Percentiles rank a stretch among this genome's conserved stretches.
Evolutionary conservation across 37 sponge, comb jelly and placozoan genomes (phyloP).

Genomic region (Eunapius fragilis): DNA sequence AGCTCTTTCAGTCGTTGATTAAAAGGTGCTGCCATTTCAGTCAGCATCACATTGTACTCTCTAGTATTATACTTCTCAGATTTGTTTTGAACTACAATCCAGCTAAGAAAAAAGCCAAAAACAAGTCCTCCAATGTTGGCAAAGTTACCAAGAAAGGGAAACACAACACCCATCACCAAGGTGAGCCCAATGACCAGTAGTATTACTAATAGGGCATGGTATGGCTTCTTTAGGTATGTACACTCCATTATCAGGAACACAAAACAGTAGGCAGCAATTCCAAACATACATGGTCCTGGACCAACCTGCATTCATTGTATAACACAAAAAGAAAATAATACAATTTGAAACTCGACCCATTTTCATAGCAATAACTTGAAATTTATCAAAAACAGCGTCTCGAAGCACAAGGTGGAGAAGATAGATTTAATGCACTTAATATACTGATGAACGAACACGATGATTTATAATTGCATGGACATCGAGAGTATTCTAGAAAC

Average conservation of each 20-base stretch:
- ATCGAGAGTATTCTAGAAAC: too few relatives aligned
- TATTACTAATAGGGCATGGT: constrained; percentile 65
- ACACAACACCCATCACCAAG: constrained; percentile 66
- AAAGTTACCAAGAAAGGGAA: constrained; percentile 90
- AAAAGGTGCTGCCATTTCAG: too few relatives aligned
- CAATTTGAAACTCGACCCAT: too few relatives aligned
- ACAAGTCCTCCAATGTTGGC: constrained; percentile 91
- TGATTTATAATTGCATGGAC: too few relatives aligned
- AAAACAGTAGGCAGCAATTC: constrained; percentile 74
- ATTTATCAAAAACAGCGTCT: too few relatives aligned
- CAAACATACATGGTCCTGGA: constrained; percentile 82
- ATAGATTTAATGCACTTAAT: too few relatives aligned
- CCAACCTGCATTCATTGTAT: constrained; percentile 78
- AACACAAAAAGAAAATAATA: background rate
- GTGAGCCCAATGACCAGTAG: constrained; percentile 12
- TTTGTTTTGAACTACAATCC: constrained; percentile 40
- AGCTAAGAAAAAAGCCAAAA: constrained; percentile 67
- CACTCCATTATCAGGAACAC: constrained; percentile 83
- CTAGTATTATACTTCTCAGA: background rate
- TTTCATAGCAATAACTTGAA: too few relatives aligned
- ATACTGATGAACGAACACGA: too few relatives aligned
- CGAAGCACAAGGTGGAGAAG: too few relatives aligned
- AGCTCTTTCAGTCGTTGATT: background rate
- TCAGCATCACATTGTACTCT: background rate
- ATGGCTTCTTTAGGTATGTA: constrained; percentile 48